A percentile compares a stretch with the other conserved stretches of the same genome.
These are phyloP conservation scores for Hypsopygia costalis DNA, from an alignment of 2,888 invertebrate species.

Conservation along the genomic window DNA sequence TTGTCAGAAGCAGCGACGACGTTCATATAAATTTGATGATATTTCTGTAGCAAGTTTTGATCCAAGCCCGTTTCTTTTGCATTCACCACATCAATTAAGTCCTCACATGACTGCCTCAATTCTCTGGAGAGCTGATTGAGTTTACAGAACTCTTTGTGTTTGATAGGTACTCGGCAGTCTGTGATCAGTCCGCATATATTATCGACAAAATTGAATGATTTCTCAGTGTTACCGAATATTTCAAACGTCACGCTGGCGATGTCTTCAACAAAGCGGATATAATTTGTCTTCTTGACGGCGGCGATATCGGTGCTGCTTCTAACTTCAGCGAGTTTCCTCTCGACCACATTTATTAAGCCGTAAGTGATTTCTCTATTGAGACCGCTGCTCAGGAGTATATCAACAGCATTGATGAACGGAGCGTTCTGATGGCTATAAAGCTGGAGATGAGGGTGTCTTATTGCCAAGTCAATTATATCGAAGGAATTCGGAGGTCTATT, in stretches of 20 bases:
- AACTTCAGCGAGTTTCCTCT: conserved; percentile 72
- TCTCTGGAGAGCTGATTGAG: conserved; percentile 66
- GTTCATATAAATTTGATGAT: conserved; percentile 73
- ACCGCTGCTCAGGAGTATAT: conserved; percentile 69
- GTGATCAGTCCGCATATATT: conserved; percentile 65
- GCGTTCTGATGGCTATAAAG: conserved; percentile 72
- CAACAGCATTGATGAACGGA: conserved; percentile 72
- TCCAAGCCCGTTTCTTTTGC: conserved; percentile 42
- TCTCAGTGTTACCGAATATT: conserved; percentile 70
- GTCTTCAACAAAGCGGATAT: conserved; percentile 71
- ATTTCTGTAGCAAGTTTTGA: conserved; percentile 58
- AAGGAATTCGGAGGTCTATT: conserved; percentile 71
- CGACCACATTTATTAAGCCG: conserved; percentile 71
- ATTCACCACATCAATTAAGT: conserved; percentile 57
- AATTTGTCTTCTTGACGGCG: conserved; percentile 68
- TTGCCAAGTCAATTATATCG: conserved; percentile 66
- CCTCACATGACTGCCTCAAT: conserved; percentile 70
- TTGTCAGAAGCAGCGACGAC: conserved; percentile 71
- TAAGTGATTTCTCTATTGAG: conserved; percentile 74
- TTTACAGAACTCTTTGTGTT: conserved; percentile 73
- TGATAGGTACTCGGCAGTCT: conserved; percentile 69
- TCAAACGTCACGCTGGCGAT: conserved; percentile 72
- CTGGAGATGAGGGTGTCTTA: conserved; percentile 68
- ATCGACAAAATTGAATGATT: conserved; percentile 63
- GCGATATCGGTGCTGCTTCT: conserved; percentile 59